Conservation (phyloP, 2,888 invertebrate genomes). For the Cacoxenus indagator region DNA sequence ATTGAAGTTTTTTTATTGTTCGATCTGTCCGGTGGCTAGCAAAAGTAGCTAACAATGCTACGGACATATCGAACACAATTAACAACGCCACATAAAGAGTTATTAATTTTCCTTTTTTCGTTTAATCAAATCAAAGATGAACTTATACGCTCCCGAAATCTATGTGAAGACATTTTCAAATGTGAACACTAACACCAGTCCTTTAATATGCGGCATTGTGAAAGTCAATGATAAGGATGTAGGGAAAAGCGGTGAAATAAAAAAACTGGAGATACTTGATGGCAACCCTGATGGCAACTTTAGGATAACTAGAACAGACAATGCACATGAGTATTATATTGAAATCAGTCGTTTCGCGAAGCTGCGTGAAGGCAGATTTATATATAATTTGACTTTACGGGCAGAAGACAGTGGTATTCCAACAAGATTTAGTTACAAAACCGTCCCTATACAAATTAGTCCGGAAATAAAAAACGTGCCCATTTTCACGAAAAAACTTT, state of each 20-base stretch:
- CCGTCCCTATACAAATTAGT: slow-evolving; percentile 83
- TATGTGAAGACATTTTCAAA: slow-evolving; percentile 84
- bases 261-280: slow-evolving; percentile 84
- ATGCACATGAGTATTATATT: slow-evolving; percentile 82
- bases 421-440: slow-evolving; percentile 82
- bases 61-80: too few species aligned
- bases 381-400: slow-evolving; percentile 86
- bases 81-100: background rate
- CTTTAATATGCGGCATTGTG: slow-evolving; percentile 91
- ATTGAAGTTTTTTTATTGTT: too few species aligned
- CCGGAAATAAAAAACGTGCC: slow-evolving; percentile 90
- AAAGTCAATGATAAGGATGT: slow-evolving; percentile 86
- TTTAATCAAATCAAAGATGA: slow-evolving; percentile 74
- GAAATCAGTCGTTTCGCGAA: slow-evolving; percentile 73
- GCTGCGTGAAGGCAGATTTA: slow-evolving; percentile 78
- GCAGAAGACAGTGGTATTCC: slow-evolving; percentile 89
- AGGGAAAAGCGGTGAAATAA: slow-evolving; percentile 88
- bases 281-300: slow-evolving; percentile 94
- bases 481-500: slow-evolving; percentile 87
- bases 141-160: slow-evolving; percentile 88
- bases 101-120: background rate
- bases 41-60: too few species aligned
- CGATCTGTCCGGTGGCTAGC: too few species aligned
- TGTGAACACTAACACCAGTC: slow-evolving; percentile 84
- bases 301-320: slow-evolving; percentile 77